Evolutionary conservation across 2,113 vertebrate species (phyloP).

Genomic region (Nibea albiflora): DNA sequence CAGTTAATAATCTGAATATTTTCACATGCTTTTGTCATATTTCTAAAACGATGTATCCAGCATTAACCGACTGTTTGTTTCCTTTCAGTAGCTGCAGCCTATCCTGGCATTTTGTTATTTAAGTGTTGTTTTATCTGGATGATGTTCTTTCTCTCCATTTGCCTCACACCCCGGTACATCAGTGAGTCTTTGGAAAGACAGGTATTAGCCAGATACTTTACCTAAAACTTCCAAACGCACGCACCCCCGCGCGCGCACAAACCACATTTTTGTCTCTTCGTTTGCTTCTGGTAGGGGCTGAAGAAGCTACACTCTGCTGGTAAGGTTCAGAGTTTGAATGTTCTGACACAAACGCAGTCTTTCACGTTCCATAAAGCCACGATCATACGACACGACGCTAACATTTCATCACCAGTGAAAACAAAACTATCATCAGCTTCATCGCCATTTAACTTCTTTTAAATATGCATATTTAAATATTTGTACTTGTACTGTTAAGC

Average conservation of each 20-base stretch:
- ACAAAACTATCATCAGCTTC: not conserved
- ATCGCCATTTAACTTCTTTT: not conserved
- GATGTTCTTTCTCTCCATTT: not conserved
- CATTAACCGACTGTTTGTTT: conserved; percentile 22
- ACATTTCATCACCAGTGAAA: not conserved
- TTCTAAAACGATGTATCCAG: conserved; percentile 25
- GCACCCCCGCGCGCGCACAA: no score
- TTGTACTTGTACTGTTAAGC: conserved; percentile 31
- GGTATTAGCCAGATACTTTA: not conserved
- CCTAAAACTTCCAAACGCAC: not conserved
- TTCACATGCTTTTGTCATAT: conserved; percentile 26
- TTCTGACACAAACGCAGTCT: not conserved
- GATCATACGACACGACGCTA: not conserved
- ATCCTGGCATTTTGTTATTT: conserved; percentile 21
- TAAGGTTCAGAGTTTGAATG: not conserved
- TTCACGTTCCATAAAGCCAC: not conserved
- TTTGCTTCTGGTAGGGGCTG: not conserved
- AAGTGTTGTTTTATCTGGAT: conserved; percentile 3
- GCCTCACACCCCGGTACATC: not conserved
- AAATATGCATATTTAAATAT: conserved; percentile 34
- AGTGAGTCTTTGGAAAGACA: not conserved
- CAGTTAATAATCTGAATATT: conserved; percentile 33
- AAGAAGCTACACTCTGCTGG: not conserved
- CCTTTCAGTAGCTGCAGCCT: conserved; percentile 6
- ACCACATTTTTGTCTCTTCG: not conserved